Base-by-base conservation (phyloP, 2,888 invertebrate species). In the Hirudinaria manillensis region DNA sequence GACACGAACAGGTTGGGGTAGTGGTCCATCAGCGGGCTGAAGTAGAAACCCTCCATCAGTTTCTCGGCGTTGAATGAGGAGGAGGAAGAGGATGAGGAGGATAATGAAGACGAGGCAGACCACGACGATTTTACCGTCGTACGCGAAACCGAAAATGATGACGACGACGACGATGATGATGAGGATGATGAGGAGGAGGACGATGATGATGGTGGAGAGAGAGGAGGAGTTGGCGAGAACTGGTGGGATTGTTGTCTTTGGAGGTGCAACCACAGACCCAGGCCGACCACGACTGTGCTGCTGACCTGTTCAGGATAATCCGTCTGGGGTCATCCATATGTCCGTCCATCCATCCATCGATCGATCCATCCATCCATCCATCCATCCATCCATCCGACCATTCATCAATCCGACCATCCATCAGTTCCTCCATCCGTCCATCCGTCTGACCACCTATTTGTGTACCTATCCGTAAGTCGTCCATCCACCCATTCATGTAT, bases 201-300 rank as follows among this genome's bases (percentile, higher is more conserved):
- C 10, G 45, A 6, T 6, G 51, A 27, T 13, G 16, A 24, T 32
- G 38, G 27, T 27, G 72, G 45, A 1, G 53, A 55, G 7, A 27
- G n/a, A 10, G 51, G 55, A 21, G n/a, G n/a, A 10, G 61, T 21
- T 16, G 61, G 29, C 13, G 24, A 55, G 55, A 45, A 45, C 81
- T 76, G 82, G 81, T 77, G 82, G 80, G 27, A 82, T 80, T 65
- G 82, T 79, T 70, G 70, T 21, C 70, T 75, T 53, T 74, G 67
- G 1, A 51, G 74, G 74, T 73, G 73, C 16, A 65, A 19, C 24
- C 36, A 38, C 0, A 68, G 29, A 38, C 45, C 34, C 67, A 66
- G 24, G 16, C 45, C 21, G 2, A 74, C 24, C 1, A 74, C 53
- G 7, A 1, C 34, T 29, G 65, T 29, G 51, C 51, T 66, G 51